Conservation (phyloP, 2,113 vertebrate species). For the Azemiops feae region DNA sequence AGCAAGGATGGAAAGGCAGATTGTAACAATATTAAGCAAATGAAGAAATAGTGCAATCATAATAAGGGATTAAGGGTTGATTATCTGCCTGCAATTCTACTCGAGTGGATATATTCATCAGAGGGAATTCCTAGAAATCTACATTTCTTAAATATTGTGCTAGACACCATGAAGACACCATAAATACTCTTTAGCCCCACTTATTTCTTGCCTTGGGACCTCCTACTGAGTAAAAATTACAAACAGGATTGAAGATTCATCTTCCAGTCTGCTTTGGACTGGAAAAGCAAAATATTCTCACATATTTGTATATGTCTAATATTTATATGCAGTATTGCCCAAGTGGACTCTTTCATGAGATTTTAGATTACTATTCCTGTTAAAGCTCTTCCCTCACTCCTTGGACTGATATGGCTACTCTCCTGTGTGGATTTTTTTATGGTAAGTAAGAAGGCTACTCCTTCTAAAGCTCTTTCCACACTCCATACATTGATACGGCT, state of each 20-base stretch:
- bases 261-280: not conserved
- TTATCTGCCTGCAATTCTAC: not conserved
- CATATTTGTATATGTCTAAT: not conserved
- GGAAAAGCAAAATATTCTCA: not conserved
- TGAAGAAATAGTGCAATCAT: not conserved
- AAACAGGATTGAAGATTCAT: not conserved
- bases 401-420: not conserved
- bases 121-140: not conserved
- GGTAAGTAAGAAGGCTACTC: not conserved
- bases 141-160: not conserved
- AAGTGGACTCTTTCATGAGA: not conserved
- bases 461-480: not conserved
- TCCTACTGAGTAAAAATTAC: not conserved
- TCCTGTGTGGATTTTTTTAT: not conserved
- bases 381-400: not conserved
- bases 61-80: not conserved
- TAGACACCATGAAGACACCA: not conserved
- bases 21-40: not conserved
- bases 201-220: not conserved
- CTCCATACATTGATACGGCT: not conserved
- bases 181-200: not conserved
- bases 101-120: not conserved
- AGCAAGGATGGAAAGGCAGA: not conserved
- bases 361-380: not conserved
- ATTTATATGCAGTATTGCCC: not conserved